Conservation (phyloP, 1,140 invertebrate genomes). For the Sycophaga agraensis region DNA sequence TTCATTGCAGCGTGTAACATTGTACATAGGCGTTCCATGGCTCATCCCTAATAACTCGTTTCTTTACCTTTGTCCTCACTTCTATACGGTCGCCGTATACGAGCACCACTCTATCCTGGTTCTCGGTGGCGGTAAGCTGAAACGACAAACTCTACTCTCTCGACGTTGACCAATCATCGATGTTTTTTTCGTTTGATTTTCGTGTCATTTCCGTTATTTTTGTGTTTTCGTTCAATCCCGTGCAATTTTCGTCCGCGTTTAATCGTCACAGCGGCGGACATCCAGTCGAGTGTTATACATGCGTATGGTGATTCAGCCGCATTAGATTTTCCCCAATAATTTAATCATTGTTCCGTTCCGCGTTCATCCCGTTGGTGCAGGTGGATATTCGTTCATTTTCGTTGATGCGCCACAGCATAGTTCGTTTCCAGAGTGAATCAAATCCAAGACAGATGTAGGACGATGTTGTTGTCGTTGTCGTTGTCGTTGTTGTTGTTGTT, state of each 20-base stretch:
- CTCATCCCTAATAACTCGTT: neutral
- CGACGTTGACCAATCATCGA: slow-evolving; percentile 16
- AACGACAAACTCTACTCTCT: slow-evolving; percentile 54
- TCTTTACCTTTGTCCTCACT: slow-evolving; percentile 54
- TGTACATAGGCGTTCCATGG: too few relatives aligned
- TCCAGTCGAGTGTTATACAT: too few relatives aligned
- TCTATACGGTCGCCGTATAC: slow-evolving; percentile 63
- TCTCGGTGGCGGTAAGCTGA: slow-evolving; percentile 54
- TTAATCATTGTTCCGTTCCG: too few relatives aligned
- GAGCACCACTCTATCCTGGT: slow-evolving; percentile 62
- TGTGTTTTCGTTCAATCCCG: too few relatives aligned
- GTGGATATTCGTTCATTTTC: neutral
- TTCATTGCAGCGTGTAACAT: neutral
- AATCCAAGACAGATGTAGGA: too few relatives aligned
- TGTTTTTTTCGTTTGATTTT: slow-evolving; percentile 9
- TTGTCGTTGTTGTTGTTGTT: slow-evolving; percentile 2
- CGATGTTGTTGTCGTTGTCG: too few relatives aligned
- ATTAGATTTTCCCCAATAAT: too few relatives aligned
- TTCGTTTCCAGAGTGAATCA: too few relatives aligned
- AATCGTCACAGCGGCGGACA: neutral
- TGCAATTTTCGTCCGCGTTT: too few relatives aligned
- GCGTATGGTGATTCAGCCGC: too few relatives aligned
- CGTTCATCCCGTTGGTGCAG: neutral
- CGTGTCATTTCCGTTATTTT: too few relatives aligned
- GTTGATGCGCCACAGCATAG: too few relatives aligned